A percentile compares a stretch with the other conserved stretches of the same genome.
These are phyloP conservation scores for Aricia artaxerxes DNA, from an alignment of 2,888 invertebrate species.

Conservation along the genomic window DNA sequence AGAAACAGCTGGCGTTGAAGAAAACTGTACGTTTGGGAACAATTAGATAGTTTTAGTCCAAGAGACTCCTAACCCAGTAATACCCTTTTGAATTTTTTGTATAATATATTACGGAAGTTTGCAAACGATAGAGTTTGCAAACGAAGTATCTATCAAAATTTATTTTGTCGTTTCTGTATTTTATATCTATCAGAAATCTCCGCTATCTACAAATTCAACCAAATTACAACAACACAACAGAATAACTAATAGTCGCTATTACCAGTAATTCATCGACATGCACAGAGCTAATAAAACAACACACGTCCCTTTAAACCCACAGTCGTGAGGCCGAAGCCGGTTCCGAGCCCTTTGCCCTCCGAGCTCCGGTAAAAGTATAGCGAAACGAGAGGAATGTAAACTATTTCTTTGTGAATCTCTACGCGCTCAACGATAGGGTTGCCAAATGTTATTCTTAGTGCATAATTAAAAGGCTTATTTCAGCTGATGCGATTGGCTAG, in stretches of 20 bases:
- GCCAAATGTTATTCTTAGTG: not conserved
- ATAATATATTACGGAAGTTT: too few relatives aligned
- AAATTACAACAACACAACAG: not conserved
- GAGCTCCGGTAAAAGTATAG: slow-evolving; percentile 28
- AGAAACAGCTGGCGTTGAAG: not conserved
- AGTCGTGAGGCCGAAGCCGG: slow-evolving; percentile 22
- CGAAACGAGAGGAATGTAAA: slow-evolving; percentile 29
- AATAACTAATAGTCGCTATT: slow-evolving; percentile 2
- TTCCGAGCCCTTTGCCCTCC: slow-evolving; percentile 29
- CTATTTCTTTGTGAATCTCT: slow-evolving; percentile 21
- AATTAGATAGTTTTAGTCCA: too few relatives aligned
- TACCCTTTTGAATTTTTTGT: too few relatives aligned
- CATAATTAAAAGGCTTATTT: too few relatives aligned
- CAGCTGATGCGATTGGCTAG: too few relatives aligned
- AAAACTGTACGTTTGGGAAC: not conserved
- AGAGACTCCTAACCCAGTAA: too few relatives aligned
- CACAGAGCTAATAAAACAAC: slow-evolving; percentile 5
- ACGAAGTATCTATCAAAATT: too few relatives aligned
- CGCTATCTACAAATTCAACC: not conserved
- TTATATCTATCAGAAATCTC: not conserved
- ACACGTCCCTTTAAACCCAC: not conserved
- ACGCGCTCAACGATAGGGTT: not conserved
- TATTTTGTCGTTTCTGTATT: not conserved
- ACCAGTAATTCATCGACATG: not conserved
- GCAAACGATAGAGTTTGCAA: too few relatives aligned